phyloP scores from a whole-genome alignment of 2,113 vertebrate species.

The Nannospalax galili region DNA sequence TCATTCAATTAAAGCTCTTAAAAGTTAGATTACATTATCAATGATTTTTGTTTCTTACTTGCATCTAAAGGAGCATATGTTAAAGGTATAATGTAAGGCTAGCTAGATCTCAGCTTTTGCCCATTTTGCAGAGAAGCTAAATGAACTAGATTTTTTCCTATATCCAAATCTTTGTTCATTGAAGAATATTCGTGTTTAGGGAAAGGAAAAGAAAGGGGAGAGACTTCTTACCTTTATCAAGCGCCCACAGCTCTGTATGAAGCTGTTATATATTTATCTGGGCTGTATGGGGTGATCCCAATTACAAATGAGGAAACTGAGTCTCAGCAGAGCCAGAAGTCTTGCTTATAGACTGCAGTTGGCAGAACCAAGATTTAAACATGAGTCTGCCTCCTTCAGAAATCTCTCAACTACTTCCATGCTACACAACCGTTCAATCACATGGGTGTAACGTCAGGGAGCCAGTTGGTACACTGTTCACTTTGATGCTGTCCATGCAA shows the following conservation, averaged over 20 bases:
- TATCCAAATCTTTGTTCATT: background rate
- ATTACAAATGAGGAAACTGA: background rate
- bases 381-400: background rate
- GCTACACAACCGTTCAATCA: background rate
- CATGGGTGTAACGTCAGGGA: background rate
- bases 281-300: background rate
- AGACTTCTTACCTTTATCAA: background rate
- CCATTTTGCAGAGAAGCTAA: background rate
- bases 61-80: background rate
- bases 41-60: background rate
- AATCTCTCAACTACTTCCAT: background rate
- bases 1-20: constrained; percentile 72
- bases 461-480: background rate
- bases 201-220: background rate
- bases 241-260: fast-evolving
- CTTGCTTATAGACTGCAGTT: background rate
- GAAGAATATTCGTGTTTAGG: background rate
- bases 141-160: background rate
- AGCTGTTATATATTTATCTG: background rate
- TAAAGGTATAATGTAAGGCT: background rate
- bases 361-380: background rate
- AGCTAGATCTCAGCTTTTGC: background rate
- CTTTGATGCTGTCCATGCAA: background rate
- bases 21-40: constrained; percentile 63
- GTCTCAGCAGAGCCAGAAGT: background rate